phyloP scores from a whole-genome alignment of 2,113 vertebrate genomes.

The Poeciliopsis occidentalis region DNA sequence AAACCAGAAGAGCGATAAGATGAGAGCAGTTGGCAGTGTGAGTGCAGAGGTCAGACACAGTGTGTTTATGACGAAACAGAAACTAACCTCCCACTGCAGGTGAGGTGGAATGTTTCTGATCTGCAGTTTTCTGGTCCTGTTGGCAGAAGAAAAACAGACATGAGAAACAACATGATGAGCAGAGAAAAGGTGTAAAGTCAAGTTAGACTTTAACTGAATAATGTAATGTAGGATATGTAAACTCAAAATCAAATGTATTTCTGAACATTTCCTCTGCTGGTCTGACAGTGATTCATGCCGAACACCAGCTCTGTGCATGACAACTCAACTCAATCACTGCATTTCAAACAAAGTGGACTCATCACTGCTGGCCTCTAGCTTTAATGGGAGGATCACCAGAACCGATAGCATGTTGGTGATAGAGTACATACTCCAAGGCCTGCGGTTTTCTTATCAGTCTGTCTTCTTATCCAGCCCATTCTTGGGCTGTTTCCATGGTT shows the following conservation, averaged over 20 bases:
- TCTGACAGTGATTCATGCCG: too few relatives aligned
- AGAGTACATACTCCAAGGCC: not conserved
- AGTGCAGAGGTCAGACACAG: too few relatives aligned
- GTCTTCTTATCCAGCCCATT: slow-evolving; percentile 44
- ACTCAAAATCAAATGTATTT: too few relatives aligned
- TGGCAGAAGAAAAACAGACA: slow-evolving; percentile 26
- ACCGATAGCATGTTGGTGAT: not conserved
- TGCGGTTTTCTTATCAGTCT: slow-evolving; percentile 52
- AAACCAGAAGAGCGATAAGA: not conserved
- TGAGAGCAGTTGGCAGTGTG: not conserved
- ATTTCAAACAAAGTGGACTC: not conserved
- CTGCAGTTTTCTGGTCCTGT: slow-evolving; percentile 93
- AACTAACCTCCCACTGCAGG: slow-evolving; percentile 93
- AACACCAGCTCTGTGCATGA: not conserved
- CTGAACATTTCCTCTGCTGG: too few relatives aligned
- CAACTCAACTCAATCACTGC: not conserved
- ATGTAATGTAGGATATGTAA: too few relatives aligned
- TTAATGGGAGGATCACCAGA: not conserved
- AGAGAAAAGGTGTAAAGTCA: not conserved
- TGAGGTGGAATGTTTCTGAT: slow-evolving; percentile 95
- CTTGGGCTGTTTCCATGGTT: slow-evolving; percentile 64
- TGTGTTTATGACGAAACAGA: not conserved
- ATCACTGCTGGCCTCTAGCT: not conserved
- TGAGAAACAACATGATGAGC: slow-evolving; percentile 14
- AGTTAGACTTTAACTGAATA: not conserved